Conservation (phyloP, 2,113 vertebrate species). For the Nannobrachium achirus region DNA sequence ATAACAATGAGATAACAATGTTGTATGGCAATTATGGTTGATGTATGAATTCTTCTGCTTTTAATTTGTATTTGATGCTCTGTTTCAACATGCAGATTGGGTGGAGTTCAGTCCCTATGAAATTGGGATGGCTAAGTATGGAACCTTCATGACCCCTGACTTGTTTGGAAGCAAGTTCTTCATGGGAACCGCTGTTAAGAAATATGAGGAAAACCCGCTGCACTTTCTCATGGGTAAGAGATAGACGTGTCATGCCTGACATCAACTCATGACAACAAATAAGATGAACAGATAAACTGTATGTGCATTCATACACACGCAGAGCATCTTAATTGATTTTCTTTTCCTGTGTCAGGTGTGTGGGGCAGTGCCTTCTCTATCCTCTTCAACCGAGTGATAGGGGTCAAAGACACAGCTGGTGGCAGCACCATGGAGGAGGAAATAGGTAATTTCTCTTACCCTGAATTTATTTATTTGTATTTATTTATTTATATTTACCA, state of each 20-base stretch:
- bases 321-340: slow-evolving; percentile 19
- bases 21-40: too few species aligned
- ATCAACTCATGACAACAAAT: neutral
- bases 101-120: slow-evolving; percentile 97
- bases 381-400: slow-evolving; percentile 95
- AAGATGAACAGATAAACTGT: neutral
- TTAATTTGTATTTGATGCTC: too few species aligned
- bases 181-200: slow-evolving; percentile 94
- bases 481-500: too few species aligned
- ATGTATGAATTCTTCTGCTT: too few species aligned
- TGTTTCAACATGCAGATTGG: slow-evolving; percentile 86
- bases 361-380: slow-evolving; percentile 99
- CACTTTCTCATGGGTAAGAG: slow-evolving; percentile 97
- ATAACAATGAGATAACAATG: too few species aligned
- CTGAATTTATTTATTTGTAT: neutral
- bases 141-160: slow-evolving; percentile 96
- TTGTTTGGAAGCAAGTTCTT: slow-evolving; percentile 98
- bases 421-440: slow-evolving; percentile 95
- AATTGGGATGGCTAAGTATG: slow-evolving; percentile 99
- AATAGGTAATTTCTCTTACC: slow-evolving; percentile 82
- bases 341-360: slow-evolving; percentile 80
- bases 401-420: slow-evolving; percentile 85
- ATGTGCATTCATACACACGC: neutral
- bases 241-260: neutral
- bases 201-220: slow-evolving; percentile 93